Conservation (phyloP, 37 sponge, comb jelly and placozoan genomes). For the Crambe crambe region DNA sequence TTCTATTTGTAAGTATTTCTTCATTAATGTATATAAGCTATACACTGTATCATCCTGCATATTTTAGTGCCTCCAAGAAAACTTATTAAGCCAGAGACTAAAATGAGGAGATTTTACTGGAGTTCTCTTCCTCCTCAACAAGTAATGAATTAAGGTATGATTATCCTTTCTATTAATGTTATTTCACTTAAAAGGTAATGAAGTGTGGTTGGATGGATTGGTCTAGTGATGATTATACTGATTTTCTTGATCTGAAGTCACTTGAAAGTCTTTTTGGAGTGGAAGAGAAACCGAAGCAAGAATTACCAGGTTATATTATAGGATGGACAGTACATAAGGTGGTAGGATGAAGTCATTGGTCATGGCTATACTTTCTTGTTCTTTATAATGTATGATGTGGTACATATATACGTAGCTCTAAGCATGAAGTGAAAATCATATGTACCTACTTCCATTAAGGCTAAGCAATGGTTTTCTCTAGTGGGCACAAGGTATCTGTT, state of each 20-base stretch:
- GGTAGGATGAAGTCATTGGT: neutral
- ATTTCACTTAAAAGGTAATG: slow-evolving; percentile 32
- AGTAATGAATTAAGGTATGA: neutral
- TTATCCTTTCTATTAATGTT: neutral
- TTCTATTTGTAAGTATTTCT: slow-evolving; percentile 6
- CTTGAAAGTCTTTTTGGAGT: slow-evolving; percentile 57
- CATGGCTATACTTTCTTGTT: no score
- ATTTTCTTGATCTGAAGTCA: slow-evolving; percentile 34
- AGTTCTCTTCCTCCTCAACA: slow-evolving; percentile 39
- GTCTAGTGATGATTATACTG: slow-evolving; percentile 35
- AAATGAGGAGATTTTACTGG: slow-evolving; percentile 81
- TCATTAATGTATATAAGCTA: no score
- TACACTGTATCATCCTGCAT: no score
- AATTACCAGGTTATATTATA: neutral
- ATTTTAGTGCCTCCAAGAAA: slow-evolving; percentile 26
- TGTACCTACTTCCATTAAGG: no score
- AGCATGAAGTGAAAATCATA: no score
- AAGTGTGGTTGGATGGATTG: slow-evolving; percentile 64
- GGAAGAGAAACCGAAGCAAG: slow-evolving; percentile 13
- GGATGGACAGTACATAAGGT: neutral
- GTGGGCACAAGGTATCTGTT: no score
- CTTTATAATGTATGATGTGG: no score
- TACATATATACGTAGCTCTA: no score
- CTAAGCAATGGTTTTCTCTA: no score
- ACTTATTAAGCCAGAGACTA: slow-evolving; percentile 29